Evolutionary conservation across 2,113 vertebrate genomes (phyloP), one percentile per base, ranked within the genome.

Genomic region (Bettongia penicillata): DNA sequence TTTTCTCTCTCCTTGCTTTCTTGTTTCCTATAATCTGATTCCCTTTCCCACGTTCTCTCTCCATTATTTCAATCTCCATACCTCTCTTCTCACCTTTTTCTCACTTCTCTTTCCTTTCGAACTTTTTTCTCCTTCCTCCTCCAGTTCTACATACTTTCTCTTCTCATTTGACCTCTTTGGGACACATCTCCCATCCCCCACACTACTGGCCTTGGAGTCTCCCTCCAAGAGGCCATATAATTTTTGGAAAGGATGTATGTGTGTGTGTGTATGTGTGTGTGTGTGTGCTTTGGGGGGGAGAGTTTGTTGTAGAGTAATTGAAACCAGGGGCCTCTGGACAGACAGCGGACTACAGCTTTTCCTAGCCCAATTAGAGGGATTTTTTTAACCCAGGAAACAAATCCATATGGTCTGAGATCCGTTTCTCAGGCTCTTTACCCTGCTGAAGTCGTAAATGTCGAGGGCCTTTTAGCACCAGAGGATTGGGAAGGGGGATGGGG

Each of bases 361-460:
- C 96, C 95, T 11, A 84, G 93, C 93, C 97, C 97, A 97, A 98
- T 97, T 98, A 95, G 95, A 95, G 53, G 77, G 96, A 92, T 94
- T 91, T 93, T 98, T 96, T 0, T 50, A 97, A 94, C 91, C 93
- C 96, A 96, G 96, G 96, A 97, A 98, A 96, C 98, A 98, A 97
- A 98, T 98, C 98, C 98, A 98, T 98, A 98, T 98, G 98, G 97
- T 97, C 91, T 89, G 49, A 24, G 4, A 96, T 97, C 94, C 95
- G 43, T 97, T 98, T 98, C 97, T 98, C 97, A 97, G 98, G 97
- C 97, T 97, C 97, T 98, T 96, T 98, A 97, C 97, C 96, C 98
- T 97, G 95, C 95, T 50, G 57, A 96, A 98, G 97, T 97, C 95
- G 5, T 98, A 98, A 98, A 97, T 96, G 98, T 97, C 96, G 43